Evolutionary conservation across 1,140 invertebrate genomes (phyloP), one percentile per base, ranked within the genome.

Genomic region (Leguminivora glycinivorella): DNA sequence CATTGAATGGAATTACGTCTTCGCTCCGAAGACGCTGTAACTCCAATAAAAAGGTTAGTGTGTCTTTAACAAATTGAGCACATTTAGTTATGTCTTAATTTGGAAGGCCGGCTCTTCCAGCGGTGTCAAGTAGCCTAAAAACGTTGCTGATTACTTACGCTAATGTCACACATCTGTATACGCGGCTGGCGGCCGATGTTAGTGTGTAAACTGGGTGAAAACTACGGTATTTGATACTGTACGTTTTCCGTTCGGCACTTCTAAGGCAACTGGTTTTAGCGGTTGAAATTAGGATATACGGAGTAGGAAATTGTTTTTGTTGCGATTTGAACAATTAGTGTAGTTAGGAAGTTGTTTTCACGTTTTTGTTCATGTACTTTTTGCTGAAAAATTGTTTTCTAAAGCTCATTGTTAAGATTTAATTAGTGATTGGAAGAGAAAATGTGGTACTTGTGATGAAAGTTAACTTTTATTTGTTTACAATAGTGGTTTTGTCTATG

Each of bases 81-180:
- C 75, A 82, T 77, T 79, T 73, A 83, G 80, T 78, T 73, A 79
- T 83, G 83, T 80, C 87, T 90, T 86, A 89, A 89, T 89, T 89
- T 89, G 87, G 88, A 77, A 78, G 81, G 83, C 85, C 82, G 83
- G 78, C 74, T 67, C 14, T 40, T 87, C 76, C 79, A 82, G 79
- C 73, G 75, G 81, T 84, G 77, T 88, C 84, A 78, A 80, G 78
- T 85, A 67, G 77, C 78, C 77, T 63, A 34, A 63, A 63, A 63
- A 63, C 58, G 58, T 19, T 29, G 17, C n/a, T 63, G 24, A 63
- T 63, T 63, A 63, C 58, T 63, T 63, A 63, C 58, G 26, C 26
- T n/a, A 31, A 29, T 31, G 12, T 34, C 58, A 29, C 26, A 29
- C 58, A 31, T 26, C 14, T 63, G 58, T 31, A 34, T 9, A 63